Percentiles rank a stretch among this genome's conserved stretches.
These are phyloP conservation scores for Muricea muricata DNA, from an alignment of 92 coral and sea anemone species.

Conservation along the genomic window DNA sequence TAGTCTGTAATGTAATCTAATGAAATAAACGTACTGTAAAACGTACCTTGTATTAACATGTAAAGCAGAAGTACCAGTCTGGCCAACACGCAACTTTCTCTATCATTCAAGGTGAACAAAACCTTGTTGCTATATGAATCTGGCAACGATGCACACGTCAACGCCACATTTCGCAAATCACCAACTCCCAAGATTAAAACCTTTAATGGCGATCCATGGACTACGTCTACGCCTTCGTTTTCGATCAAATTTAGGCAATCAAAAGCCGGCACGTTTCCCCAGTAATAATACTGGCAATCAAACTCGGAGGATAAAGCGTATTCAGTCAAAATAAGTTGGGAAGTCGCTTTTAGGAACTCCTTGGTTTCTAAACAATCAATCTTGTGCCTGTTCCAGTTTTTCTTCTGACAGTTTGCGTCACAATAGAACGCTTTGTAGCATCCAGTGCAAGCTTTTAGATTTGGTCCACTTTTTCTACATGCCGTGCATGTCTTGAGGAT, in stretches of 20 bases:
- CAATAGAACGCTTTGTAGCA: constrained; percentile 43
- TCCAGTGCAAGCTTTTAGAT: constrained; percentile 25
- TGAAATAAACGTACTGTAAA: too few relatives aligned
- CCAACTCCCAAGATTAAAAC: constrained; percentile 77
- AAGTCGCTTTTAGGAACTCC: neutral
- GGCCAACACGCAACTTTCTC: constrained; percentile 70
- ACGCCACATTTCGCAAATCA: constrained; percentile 69
- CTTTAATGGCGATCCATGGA: constrained; percentile 45
- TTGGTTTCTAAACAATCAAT: constrained; percentile 20
- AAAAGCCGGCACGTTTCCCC: neutral
- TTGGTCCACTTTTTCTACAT: constrained; percentile 35
- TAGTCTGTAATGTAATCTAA: too few relatives aligned
- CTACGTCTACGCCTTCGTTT: constrained; percentile 64
- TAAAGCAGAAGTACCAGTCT: constrained; percentile 73
- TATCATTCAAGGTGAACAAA: constrained; percentile 72
- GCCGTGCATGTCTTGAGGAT: constrained; percentile 37
- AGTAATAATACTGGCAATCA: neutral
- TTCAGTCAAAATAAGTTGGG: neutral
- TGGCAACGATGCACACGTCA: constrained; percentile 65
- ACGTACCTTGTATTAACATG: constrained; percentile 67
- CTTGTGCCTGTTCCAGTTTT: constrained; percentile 45
- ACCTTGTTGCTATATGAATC: constrained; percentile 52
- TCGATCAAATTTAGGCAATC: constrained; percentile 51
- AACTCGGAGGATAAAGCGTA: neutral
- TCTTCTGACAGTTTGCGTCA: constrained; percentile 31